These are phyloP conservation scores for Ormia ochracea DNA, from an alignment of 2,888 invertebrate species.

Conservation along the genomic window DNA sequence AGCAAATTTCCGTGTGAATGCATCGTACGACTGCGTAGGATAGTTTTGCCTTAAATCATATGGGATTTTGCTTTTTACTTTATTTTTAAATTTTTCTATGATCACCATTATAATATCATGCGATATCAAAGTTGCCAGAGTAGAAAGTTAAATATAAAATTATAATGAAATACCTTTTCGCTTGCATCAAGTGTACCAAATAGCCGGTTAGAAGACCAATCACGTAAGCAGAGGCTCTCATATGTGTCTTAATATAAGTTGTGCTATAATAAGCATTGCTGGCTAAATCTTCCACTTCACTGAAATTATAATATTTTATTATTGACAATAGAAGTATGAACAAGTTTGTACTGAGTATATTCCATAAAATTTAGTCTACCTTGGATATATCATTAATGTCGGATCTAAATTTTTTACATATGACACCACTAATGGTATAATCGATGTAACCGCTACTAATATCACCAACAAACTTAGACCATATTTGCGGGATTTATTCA, in stretches of 20 bases:
- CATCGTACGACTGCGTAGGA: no score
- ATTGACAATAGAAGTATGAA: neutral
- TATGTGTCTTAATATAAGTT: conserved; percentile 85
- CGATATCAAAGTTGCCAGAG: no score
- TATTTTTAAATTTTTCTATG: no score
- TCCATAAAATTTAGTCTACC: conserved; percentile 80
- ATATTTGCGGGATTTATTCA: conserved; percentile 81
- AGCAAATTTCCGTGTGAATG: no score
- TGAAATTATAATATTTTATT: conserved; percentile 70
- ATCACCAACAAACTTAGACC: conserved; percentile 79
- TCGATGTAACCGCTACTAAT: conserved; percentile 78
- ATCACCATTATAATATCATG: no score
- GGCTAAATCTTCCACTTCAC: conserved; percentile 82
- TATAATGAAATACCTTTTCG: conserved; percentile 78
- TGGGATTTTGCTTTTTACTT: no score
- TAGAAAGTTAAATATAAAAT: no score
- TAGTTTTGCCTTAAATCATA: no score
- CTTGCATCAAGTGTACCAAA: conserved; percentile 81
- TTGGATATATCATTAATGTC: conserved; percentile 82
- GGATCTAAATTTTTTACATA: conserved; percentile 81
- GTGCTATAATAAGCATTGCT: conserved; percentile 81
- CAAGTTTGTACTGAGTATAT: no score
- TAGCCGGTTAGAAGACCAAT: conserved; percentile 83
- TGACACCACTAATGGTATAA: conserved; percentile 80
- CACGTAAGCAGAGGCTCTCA: conserved; percentile 84